phyloP scores from a whole-genome alignment of 2,888 invertebrate genomes.

The Tromatobia lineatoria region DNA sequence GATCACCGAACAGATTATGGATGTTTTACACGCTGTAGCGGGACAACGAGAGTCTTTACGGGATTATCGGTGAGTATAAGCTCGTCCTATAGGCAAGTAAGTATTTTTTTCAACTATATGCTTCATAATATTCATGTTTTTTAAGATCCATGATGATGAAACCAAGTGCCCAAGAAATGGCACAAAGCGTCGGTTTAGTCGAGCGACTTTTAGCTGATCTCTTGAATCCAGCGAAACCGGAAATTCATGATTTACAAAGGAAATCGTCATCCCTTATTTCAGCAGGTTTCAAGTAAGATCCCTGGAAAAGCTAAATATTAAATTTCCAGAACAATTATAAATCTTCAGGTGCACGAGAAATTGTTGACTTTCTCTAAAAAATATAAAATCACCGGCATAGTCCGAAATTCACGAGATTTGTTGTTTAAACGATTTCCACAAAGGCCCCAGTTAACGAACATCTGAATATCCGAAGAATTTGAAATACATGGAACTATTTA shows the following conservation, averaged over 20 bases:
- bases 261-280: conserved; percentile 88
- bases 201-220: conserved; percentile 88
- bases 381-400: no score
- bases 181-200: conserved; percentile 87
- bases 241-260: conserved; percentile 88
- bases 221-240: conserved; percentile 87
- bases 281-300: conserved; percentile 89
- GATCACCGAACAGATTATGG: conserved; percentile 81
- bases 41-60: conserved; percentile 83
- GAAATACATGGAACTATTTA: not conserved
- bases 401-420: no score
- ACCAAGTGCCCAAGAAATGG: conserved; percentile 86
- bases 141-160: conserved; percentile 86
- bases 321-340: no score
- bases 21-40: conserved; percentile 84
- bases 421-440: no score
- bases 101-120: not conserved
- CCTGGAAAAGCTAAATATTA: no score
- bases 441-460: not conserved
- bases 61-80: conserved; percentile 83
- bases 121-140: not conserved
- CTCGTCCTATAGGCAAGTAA: conserved; percentile 18
- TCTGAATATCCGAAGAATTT: not conserved
- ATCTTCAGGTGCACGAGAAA: no score
- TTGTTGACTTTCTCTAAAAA: no score